Evolutionary conservation across 2,888 invertebrate species (phyloP).

Genomic region (Orthosia cruda): DNA sequence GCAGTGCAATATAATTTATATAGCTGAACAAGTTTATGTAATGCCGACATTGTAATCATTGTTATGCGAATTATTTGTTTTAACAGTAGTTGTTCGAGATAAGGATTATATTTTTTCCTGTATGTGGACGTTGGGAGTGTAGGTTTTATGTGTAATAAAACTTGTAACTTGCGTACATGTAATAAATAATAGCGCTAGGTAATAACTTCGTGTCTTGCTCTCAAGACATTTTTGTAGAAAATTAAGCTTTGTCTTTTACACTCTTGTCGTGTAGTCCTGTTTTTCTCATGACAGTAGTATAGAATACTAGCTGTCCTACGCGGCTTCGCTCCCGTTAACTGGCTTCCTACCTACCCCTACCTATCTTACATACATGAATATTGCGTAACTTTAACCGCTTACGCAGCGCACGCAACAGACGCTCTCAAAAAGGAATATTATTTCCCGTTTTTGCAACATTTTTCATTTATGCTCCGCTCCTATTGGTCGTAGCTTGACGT

Average conservation of each 20-base stretch:
- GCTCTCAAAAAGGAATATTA: too few relatives aligned
- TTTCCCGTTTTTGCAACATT: too few relatives aligned
- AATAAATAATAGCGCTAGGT: conserved; percentile 26
- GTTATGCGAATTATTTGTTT: conserved; percentile 66
- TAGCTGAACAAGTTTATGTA: conserved; percentile 65
- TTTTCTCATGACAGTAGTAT: too few relatives aligned
- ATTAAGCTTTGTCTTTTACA: not conserved
- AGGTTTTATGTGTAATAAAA: conserved; percentile 24
- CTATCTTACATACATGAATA: too few relatives aligned
- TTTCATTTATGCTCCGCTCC: too few relatives aligned
- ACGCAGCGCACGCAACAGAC: too few relatives aligned
- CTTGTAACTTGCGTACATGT: conserved; percentile 10
- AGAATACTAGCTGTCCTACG: too few relatives aligned
- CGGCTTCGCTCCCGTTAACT: too few relatives aligned
- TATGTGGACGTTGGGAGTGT: conserved; percentile 2
- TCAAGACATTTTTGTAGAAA: not conserved
- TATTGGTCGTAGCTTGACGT: too few relatives aligned
- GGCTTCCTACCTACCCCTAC: too few relatives aligned
- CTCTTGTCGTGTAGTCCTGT: too few relatives aligned
- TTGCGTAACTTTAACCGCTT: too few relatives aligned
- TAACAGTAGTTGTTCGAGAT: conserved; percentile 63
- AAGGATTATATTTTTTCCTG: conserved; percentile 58
- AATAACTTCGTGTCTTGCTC: conserved; percentile 3
- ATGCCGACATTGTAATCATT: conserved; percentile 65
- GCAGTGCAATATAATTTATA: conserved; percentile 42